These are phyloP conservation scores for Chrysocyon brachyurus DNA, from an alignment of 2,797 vertebrate genomes.

Conservation along the genomic window DNA sequence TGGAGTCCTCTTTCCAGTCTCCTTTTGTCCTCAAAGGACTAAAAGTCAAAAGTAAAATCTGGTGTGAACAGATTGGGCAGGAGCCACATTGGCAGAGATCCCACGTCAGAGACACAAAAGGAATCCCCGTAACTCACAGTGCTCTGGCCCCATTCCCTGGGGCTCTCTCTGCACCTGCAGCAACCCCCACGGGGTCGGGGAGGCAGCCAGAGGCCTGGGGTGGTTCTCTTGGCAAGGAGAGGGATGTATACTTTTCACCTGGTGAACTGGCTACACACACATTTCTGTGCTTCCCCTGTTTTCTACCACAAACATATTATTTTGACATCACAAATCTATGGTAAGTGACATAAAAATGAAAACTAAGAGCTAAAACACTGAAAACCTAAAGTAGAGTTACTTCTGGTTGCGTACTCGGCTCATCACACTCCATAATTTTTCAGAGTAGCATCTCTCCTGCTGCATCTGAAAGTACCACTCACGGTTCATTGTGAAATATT, in stretches of 20 bases:
- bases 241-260: neutral
- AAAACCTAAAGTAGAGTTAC: neutral
- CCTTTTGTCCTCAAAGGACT: neutral
- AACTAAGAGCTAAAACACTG: neutral
- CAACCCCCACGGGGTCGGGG: neutral
- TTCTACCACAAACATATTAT: neutral
- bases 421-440: neutral
- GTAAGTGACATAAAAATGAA: slow-evolving; percentile 11
- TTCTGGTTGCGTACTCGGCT: neutral
- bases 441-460: neutral
- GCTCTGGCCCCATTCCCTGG: neutral
- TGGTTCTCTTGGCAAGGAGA: neutral
- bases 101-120: neutral
- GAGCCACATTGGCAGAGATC: neutral
- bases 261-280: neutral
- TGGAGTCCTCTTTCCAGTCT: neutral
- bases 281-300: neutral
- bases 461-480: slow-evolving; percentile 61
- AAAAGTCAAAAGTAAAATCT: neutral
- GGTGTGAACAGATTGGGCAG: neutral
- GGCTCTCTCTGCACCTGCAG: neutral
- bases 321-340: neutral
- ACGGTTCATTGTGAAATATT: slow-evolving; percentile 45
- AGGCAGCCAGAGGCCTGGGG: fast-evolving
- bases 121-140: neutral